Percentiles rank a stretch among this genome's conserved stretches.
Conservation (phyloP, 2,113 vertebrate genomes). For the Sturnus vulgaris region DNA sequence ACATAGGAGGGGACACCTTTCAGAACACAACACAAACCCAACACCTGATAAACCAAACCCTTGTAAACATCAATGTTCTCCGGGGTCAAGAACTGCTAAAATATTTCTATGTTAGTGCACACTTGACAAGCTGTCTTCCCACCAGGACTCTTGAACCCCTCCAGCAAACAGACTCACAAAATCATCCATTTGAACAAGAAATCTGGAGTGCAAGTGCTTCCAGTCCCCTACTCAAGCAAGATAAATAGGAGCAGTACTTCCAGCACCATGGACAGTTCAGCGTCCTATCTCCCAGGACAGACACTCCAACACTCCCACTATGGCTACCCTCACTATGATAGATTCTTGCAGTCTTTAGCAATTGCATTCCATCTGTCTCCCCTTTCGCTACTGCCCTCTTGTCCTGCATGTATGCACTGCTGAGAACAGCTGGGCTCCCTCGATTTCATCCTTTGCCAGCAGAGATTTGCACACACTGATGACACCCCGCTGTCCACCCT, state of each 20-base stretch:
- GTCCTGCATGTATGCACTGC: background rate
- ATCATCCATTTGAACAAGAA: background rate
- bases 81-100: no score
- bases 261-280: background rate
- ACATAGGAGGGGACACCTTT: background rate
- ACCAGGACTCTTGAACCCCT: background rate
- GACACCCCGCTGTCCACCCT: background rate
- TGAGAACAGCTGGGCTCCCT: background rate
- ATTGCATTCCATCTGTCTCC: background rate
- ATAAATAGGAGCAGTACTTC: background rate
- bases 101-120: no score
- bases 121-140: background rate
- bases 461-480: background rate
- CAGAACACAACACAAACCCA: no score
- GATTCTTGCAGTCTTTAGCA: background rate
- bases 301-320: no score
- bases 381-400: fast-evolving
- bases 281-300: fast-evolving
- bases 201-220: background rate
- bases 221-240: background rate
- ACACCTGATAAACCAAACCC: background rate
- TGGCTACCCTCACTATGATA: fast-evolving
- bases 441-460: background rate
- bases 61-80: background rate
- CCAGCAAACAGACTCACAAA: background rate